Conservation (phyloP, 2,113 vertebrate genomes). For the Sylvietta virens region DNA sequence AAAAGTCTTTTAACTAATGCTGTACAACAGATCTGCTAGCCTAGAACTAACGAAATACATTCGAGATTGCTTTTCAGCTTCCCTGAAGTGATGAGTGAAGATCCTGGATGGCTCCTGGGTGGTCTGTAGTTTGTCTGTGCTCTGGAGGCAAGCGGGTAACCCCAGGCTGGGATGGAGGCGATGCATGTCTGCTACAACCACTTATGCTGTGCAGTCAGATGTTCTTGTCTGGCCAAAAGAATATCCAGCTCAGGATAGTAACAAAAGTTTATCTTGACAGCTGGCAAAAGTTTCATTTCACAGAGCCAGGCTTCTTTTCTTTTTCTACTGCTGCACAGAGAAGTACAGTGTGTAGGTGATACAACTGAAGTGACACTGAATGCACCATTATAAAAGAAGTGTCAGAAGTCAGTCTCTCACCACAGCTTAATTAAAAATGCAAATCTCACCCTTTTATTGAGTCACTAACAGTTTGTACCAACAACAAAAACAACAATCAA, state of each 20-base stretch:
- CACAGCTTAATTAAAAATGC: constrained; percentile 21
- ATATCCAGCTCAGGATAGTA: accelerated
- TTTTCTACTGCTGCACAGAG: not conserved
- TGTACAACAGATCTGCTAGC: not conserved
- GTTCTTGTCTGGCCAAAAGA: not conserved
- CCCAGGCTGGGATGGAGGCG: accelerated
- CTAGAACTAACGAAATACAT: not conserved
- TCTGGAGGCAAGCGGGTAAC: accelerated
- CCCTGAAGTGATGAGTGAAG: not conserved
- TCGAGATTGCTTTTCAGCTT: not conserved
- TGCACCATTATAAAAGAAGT: not conserved
- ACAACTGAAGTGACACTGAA: not conserved
- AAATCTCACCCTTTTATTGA: constrained; percentile 60
- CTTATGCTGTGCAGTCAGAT: not conserved
- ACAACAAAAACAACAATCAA: constrained; percentile 18
- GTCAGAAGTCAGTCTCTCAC: not conserved
- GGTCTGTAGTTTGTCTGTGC: not conserved
- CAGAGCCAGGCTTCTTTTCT: not conserved
- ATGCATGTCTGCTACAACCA: accelerated
- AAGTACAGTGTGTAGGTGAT: not conserved
- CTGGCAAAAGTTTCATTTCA: not conserved
- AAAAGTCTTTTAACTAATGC: too few relatives aligned
- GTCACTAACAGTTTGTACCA: constrained; percentile 43
- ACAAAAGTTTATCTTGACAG: not conserved
- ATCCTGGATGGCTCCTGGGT: accelerated